phyloP scores from a whole-genome alignment of 2,888 invertebrate species.

The Girardia tigrina region DNA sequence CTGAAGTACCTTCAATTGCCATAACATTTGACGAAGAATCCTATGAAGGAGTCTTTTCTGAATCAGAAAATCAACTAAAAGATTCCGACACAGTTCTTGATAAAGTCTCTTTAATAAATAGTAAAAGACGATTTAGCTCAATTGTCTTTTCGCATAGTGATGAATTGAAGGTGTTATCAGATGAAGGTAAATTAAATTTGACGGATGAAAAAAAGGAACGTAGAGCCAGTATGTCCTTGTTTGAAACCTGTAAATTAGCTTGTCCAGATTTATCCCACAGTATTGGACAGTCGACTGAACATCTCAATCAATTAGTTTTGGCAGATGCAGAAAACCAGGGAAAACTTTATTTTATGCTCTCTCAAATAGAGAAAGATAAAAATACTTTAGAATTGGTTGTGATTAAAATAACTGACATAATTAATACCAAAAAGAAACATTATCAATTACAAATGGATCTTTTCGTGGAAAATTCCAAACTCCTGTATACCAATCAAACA shows the following conservation, averaged over 20 bases:
- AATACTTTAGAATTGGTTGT: not conserved
- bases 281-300: not conserved
- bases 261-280: not conserved
- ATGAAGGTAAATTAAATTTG: not conserved
- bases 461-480: not conserved
- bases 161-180: not conserved
- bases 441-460: slow-evolving; percentile 13
- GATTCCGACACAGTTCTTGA: not conserved
- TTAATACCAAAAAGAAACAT: not conserved
- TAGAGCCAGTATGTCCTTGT: not conserved
- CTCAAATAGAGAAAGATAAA: not conserved
- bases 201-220: not conserved
- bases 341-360: slow-evolving; percentile 9
- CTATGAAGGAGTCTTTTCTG: not conserved
- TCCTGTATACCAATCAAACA: not conserved
- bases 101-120: not conserved
- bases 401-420: not conserved
- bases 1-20: not conserved
- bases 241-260: not conserved
- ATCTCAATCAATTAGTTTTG: not conserved
- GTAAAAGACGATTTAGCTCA: not conserved
- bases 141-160: not conserved
- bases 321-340: not conserved
- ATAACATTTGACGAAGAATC: not conserved
- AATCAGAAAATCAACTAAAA: not conserved